These are phyloP conservation scores for Zeuzera pyrina DNA, from an alignment of 2,888 invertebrate species.

Conservation along the genomic window DNA sequence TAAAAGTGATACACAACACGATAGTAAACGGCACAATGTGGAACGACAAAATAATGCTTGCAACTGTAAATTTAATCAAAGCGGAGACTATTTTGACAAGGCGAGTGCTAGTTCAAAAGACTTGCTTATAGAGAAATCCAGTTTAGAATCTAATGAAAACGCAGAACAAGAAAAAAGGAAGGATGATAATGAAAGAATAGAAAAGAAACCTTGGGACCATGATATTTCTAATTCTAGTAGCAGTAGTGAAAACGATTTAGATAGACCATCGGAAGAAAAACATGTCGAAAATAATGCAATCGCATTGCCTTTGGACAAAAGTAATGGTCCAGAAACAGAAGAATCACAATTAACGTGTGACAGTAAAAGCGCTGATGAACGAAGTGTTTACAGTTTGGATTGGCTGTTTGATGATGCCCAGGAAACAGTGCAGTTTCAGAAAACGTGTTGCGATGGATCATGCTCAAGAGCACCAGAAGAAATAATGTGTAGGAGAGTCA, in stretches of 20 bases:
- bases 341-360: conserved; percentile 48
- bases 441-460: conserved; percentile 30
- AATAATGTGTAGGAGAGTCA: conserved; percentile 39
- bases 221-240: conserved; percentile 75
- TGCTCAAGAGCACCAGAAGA: conserved; percentile 35
- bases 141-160: conserved; percentile 66
- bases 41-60: conserved; percentile 35
- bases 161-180: conserved; percentile 40
- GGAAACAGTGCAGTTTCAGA: conserved; percentile 17
- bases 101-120: conserved; percentile 82
- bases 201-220: conserved; percentile 63
- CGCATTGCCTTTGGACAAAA: conserved; percentile 34
- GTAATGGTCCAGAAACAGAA: conserved; percentile 38
- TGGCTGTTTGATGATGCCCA: conserved; percentile 63
- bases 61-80: conserved; percentile 44
- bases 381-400: conserved; percentile 59
- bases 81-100: conserved; percentile 71
- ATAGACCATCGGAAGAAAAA: conserved; percentile 29
- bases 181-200: conserved; percentile 33
- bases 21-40: conserved; percentile 33
- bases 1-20: conserved; percentile 41
- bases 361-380: conserved; percentile 55
- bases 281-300: too few relatives aligned
- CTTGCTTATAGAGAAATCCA: conserved; percentile 74
- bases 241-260: conserved; percentile 69